phyloP scores from a whole-genome alignment of 2,797 vertebrate species.

The Myotis findleyi region DNA sequence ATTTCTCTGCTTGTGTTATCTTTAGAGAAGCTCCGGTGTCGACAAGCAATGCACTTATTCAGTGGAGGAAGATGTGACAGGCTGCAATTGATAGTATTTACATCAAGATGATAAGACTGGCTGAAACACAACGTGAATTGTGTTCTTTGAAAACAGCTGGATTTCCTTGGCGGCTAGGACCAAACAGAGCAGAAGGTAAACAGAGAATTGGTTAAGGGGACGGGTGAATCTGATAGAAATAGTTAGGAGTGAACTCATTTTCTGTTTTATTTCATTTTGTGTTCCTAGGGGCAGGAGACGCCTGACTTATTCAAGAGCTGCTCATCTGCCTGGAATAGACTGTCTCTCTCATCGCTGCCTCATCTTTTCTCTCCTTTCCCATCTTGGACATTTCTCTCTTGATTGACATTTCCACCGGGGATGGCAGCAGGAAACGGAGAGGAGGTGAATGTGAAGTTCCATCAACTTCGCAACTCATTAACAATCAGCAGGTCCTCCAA shows the following conservation, averaged over 20 bases:
- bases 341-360: background rate
- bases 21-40: background rate
- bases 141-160: slow-evolving; percentile 52
- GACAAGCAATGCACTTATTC: background rate
- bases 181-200: slow-evolving; percentile 39
- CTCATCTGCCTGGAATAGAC: slow-evolving; percentile 53
- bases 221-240: background rate
- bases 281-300: background rate
- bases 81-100: background rate
- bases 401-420: slow-evolving; percentile 43
- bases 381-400: background rate
- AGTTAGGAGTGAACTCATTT: slow-evolving; percentile 43
- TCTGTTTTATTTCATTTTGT: slow-evolving; percentile 52
- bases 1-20: slow-evolving; percentile 27
- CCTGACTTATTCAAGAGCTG: slow-evolving; percentile 37
- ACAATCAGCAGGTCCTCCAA: slow-evolving; percentile 17
- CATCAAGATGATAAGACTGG: slow-evolving; percentile 23
- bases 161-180: slow-evolving; percentile 46
- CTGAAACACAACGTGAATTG: background rate
- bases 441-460: slow-evolving; percentile 41
- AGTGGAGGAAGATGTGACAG: slow-evolving; percentile 6
- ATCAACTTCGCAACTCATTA: slow-evolving; percentile 37
- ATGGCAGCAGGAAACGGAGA: slow-evolving; percentile 42
- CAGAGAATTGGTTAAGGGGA: slow-evolving; percentile 17
- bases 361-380: slow-evolving; percentile 17